Evolutionary conservation across 2,113 vertebrate species (phyloP).

Genomic region (Oncorhynchus gorbuscha): DNA sequence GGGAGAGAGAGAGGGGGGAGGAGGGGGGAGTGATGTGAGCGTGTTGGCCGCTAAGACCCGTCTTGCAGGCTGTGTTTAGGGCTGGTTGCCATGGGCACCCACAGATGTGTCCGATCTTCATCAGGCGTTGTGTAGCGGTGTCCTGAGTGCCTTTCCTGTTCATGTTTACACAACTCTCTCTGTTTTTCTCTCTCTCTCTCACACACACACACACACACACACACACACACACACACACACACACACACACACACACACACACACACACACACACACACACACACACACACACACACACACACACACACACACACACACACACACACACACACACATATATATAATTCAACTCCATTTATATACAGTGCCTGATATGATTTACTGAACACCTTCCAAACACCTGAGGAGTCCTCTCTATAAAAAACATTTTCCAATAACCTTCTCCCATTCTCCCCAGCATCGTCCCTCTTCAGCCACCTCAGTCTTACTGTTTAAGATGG

Average conservation of each 20-base stretch:
- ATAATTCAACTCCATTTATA: not conserved
- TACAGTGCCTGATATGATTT: not conserved
- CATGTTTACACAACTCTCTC: not conserved
- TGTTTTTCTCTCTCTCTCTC: not conserved
- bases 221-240: not conserved
- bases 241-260: not conserved
- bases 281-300: not conserved
- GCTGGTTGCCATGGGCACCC: not conserved
- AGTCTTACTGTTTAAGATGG: not conserved
- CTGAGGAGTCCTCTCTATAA: not conserved
- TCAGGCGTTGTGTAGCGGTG: not conserved
- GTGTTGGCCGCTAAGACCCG: slow-evolving; percentile 11
- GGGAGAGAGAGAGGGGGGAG: slow-evolving; percentile 47
- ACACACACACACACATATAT: not conserved
- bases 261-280: too few species aligned
- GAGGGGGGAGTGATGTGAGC: slow-evolving; percentile 46
- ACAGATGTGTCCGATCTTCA: slow-evolving; percentile 3
- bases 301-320: not conserved
- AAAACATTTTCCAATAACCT: not conserved
- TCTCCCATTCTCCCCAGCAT: not conserved
- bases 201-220: not conserved
- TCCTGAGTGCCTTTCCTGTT: not conserved
- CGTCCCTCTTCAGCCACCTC: not conserved
- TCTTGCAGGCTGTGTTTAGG: slow-evolving; percentile 4
- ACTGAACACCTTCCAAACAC: too few species aligned